phyloP scores from a whole-genome alignment of 2,113 vertebrate species.

The Silurus glanis region DNA sequence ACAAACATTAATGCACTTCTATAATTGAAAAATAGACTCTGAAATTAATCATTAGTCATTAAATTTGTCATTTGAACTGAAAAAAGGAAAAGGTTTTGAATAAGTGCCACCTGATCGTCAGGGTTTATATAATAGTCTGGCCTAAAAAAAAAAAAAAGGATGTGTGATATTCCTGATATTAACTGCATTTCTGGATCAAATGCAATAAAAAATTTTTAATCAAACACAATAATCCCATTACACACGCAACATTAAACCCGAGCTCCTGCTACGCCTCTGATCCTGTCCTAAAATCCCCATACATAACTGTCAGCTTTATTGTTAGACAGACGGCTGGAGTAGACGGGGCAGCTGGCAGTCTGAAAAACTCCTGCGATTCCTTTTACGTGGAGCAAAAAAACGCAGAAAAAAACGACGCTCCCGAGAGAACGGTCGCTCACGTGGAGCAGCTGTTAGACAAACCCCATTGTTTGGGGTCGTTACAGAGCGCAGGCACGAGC shows the following conservation, averaged over 20 bases:
- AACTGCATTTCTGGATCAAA: background rate
- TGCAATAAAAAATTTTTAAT: background rate
- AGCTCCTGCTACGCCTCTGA: background rate
- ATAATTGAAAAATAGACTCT: too few species aligned
- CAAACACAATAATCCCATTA: background rate
- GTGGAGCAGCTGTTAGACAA: constrained; percentile 68
- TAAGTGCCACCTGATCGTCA: background rate
- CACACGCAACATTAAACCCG: background rate
- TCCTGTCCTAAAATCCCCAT: background rate
- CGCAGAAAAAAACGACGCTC: constrained; percentile 62
- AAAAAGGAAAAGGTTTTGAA: background rate
- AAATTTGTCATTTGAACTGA: background rate
- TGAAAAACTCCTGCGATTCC: constrained; percentile 49
- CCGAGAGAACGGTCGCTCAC: constrained; percentile 58
- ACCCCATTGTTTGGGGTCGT: constrained; percentile 59
- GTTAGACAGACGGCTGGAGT: constrained; percentile 25
- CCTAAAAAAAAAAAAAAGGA: background rate
- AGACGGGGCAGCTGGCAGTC: constrained; percentile 63
- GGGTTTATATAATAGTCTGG: background rate
- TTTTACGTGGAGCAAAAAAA: background rate
- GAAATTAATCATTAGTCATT: background rate
- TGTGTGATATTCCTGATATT: background rate
- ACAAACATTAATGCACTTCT: background rate
- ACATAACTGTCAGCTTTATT: background rate
- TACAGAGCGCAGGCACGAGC: constrained; percentile 26